These are phyloP conservation scores for Stramonita haemastoma DNA, from an alignment of 2,888 invertebrate species.

Conservation along the genomic window DNA sequence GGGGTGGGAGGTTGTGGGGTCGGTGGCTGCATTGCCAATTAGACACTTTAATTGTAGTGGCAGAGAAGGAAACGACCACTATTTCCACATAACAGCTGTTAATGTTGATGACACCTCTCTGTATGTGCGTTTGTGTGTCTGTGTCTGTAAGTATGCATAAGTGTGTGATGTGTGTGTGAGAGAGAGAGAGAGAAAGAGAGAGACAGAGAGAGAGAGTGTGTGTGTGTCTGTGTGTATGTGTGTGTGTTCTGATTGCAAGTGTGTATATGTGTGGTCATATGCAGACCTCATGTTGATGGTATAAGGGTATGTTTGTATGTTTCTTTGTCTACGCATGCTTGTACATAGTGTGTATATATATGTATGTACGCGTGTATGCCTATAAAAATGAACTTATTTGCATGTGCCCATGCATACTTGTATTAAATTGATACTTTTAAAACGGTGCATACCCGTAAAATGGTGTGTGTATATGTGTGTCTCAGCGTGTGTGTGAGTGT, in stretches of 20 bases:
- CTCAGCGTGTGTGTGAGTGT: background rate
- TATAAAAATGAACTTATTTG: too few relatives aligned
- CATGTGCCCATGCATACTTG: too few relatives aligned
- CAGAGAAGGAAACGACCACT: background rate
- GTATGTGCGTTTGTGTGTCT: background rate
- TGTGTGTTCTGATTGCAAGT: too few relatives aligned
- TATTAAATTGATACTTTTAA: too few relatives aligned
- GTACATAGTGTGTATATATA: too few relatives aligned
- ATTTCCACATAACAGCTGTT: background rate
- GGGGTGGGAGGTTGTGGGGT: background rate
- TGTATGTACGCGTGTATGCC: too few relatives aligned
- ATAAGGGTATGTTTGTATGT: background rate
- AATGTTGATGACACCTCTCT: too few relatives aligned
- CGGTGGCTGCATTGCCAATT: background rate
- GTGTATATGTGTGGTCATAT: too few relatives aligned
- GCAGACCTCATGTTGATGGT: too few relatives aligned
- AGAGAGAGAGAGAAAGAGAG: background rate
- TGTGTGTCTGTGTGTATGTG: background rate
- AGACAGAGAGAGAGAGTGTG: background rate
- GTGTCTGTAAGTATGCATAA: constrained; percentile 5
- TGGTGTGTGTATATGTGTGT: too few relatives aligned
- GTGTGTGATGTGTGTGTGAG: background rate
- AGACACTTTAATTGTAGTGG: background rate
- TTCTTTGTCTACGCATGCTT: too few relatives aligned
- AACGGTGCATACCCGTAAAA: too few relatives aligned